Evolutionary conservation across 1,140 invertebrate species (phyloP), one percentile per base, ranked within the genome.

Genomic region (Glossosoma conforme): DNA sequence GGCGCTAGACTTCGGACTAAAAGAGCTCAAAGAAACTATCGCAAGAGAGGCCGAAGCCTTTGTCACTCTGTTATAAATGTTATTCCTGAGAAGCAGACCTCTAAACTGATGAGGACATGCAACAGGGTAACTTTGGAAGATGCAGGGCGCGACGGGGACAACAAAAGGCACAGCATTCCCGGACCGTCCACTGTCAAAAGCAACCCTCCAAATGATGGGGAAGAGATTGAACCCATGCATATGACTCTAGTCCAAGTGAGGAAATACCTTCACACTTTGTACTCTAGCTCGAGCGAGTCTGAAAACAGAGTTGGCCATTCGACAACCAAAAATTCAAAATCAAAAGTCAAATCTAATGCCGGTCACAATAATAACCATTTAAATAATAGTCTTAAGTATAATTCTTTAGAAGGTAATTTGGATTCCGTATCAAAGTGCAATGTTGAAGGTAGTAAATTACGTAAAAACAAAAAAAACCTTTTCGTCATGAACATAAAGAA

Each of bases 231-330:
- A 22, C 88, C 89, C 1, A 81, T 91, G 46, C 88, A 91, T 62
- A 86, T 92, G 81, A 90, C 88, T 8, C 67, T 92, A 14, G 85
- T 89, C 51, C 88, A 93, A 69, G 88, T 92, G 54, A 78, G 87
- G 54, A 83, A 87, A 60, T 89, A 89, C 66, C 72, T 89, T 52
- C 84, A 88, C 47, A 87, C 84, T 1, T 66, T 89, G 11, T 88
- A 89, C 63, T 86, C 85, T 4, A 85, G 82, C 64, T 83, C 81
- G 65, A 81, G 75, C 52, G 74, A 77, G 53, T 69, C 75, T 6
- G 67, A 72, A 52, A 67, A 64, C 37, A 62, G 65, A 43, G 37
- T 42, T 4, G 46, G 17, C 19, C 28, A 28, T 42, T 60, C 33
- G 51, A 24, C 56, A 13, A 59, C 61, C 18, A 70, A 68, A 46